phyloP scores from a whole-genome alignment of 2,113 vertebrate species.

The Chaenocephalus aceratus region DNA sequence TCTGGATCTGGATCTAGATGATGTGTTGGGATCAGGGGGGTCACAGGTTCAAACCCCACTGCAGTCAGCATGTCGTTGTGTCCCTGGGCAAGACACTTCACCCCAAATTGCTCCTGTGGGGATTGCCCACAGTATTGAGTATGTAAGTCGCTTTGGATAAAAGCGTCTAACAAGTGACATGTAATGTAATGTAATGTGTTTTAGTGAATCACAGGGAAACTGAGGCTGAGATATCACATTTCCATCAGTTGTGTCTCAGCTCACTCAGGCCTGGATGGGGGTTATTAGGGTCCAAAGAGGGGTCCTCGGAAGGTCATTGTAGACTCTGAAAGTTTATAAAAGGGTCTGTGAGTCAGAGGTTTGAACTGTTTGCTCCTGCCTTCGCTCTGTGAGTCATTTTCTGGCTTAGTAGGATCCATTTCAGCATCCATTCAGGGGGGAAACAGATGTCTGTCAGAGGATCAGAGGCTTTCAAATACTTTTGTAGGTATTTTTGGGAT shows the following conservation, averaged over 20 bases:
- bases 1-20: conserved; percentile 20
- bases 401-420: conserved; percentile 72
- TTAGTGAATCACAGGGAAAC: conserved; percentile 34
- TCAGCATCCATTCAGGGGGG: conserved; percentile 64
- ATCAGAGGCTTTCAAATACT: conserved; percentile 52
- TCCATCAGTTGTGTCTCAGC: conserved; percentile 55
- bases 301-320: conserved; percentile 65
- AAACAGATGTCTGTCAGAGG: conserved; percentile 71
- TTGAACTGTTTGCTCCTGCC: conserved; percentile 58
- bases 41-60: too few species aligned
- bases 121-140: too few species aligned
- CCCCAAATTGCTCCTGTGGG: too few species aligned
- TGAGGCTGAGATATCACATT: conserved; percentile 59
- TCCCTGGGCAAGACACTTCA: too few species aligned
- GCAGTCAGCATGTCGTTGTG: too few species aligned
- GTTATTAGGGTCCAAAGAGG: conserved; percentile 50
- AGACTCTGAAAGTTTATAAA: conserved; percentile 65
- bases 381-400: conserved; percentile 70
- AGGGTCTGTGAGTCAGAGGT: conserved; percentile 59
- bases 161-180: too few species aligned
- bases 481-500: conserved; percentile 45
- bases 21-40: not conserved
- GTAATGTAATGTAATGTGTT: conserved; percentile 11
- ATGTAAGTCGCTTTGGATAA: too few species aligned
- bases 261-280: conserved; percentile 53